Evolutionary conservation across 2,888 invertebrate species (phyloP).

Genomic region (Antitype chi): DNA sequence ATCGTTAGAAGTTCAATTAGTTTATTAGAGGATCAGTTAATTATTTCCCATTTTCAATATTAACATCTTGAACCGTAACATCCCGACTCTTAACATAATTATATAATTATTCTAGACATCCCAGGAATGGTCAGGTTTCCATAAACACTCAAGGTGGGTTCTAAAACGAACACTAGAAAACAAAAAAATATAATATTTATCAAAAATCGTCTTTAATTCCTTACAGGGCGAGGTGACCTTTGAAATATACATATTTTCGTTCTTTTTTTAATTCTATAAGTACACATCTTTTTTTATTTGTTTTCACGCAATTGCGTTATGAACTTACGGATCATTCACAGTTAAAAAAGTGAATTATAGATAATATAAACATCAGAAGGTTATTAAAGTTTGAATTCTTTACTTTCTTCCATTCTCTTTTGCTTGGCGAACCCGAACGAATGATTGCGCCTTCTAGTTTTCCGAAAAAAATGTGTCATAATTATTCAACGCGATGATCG

Average conservation of each 20-base stretch:
- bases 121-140: slow-evolving; percentile 49
- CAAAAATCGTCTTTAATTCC: slow-evolving; percentile 68
- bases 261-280: not conserved
- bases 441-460: too few relatives aligned
- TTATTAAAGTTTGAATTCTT: not conserved
- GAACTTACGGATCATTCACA: not conserved
- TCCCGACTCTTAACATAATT: slow-evolving; percentile 48
- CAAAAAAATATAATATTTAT: slow-evolving; percentile 55
- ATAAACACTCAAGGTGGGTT: slow-evolving; percentile 66
- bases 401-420: too few relatives aligned
- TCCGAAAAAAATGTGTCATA: too few relatives aligned
- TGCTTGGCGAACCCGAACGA: too few relatives aligned
- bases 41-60: not conserved
- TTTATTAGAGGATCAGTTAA: too few relatives aligned
- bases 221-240: slow-evolving; percentile 7
- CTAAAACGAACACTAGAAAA: slow-evolving; percentile 71
- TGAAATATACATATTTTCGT: not conserved
- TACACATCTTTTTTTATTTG: not conserved
- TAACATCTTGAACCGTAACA: slow-evolving; percentile 59
- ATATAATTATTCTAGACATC: slow-evolving; percentile 52
- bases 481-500: too few relatives aligned
- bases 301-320: too few relatives aligned
- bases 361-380: not conserved
- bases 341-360: not conserved
- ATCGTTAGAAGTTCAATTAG: too few relatives aligned